These are phyloP conservation scores for Luffia ferchaultella DNA, from an alignment of 2,888 invertebrate species.

Conservation along the genomic window DNA sequence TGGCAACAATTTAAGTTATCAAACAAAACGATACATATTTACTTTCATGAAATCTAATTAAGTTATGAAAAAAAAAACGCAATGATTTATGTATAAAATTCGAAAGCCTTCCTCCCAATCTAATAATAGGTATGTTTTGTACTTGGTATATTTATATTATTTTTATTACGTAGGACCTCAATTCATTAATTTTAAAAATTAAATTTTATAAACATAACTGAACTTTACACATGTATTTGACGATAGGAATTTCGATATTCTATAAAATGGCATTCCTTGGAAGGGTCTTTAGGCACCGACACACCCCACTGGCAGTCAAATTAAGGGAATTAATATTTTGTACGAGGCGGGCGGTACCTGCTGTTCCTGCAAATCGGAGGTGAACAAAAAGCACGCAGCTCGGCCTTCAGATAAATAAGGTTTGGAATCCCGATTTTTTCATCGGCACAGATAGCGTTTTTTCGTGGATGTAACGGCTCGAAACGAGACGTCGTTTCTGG, in stretches of 20 bases:
- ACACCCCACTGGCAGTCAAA: slow-evolving; percentile 36
- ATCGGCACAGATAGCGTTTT: slow-evolving; percentile 62
- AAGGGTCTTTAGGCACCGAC: slow-evolving; percentile 24
- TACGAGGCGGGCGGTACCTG: slow-evolving; percentile 39
- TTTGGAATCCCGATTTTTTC: slow-evolving; percentile 55
- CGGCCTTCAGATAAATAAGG: slow-evolving; percentile 52
- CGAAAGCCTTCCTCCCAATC: too few relatives aligned
- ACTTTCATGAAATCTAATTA: too few relatives aligned
- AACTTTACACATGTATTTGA: too few relatives aligned
- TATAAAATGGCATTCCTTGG: neutral
- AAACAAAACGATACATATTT: too few relatives aligned
- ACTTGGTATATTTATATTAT: too few relatives aligned
- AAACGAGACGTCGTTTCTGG: slow-evolving; percentile 49
- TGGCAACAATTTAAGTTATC: too few relatives aligned
- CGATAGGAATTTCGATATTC: neutral
- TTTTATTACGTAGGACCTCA: too few relatives aligned
- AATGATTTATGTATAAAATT: too few relatives aligned
- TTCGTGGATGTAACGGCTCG: slow-evolving; percentile 54
- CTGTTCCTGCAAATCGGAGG: slow-evolving; percentile 51
- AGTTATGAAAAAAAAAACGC: too few relatives aligned
- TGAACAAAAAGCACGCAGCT: slow-evolving; percentile 54
- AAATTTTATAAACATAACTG: too few relatives aligned
- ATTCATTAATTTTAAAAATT: too few relatives aligned
- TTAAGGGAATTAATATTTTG: slow-evolving; percentile 20
- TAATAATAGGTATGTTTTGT: too few relatives aligned